Evolutionary conservation across 2,888 invertebrate genomes (phyloP).

Genomic region (Pecten maximus): DNA sequence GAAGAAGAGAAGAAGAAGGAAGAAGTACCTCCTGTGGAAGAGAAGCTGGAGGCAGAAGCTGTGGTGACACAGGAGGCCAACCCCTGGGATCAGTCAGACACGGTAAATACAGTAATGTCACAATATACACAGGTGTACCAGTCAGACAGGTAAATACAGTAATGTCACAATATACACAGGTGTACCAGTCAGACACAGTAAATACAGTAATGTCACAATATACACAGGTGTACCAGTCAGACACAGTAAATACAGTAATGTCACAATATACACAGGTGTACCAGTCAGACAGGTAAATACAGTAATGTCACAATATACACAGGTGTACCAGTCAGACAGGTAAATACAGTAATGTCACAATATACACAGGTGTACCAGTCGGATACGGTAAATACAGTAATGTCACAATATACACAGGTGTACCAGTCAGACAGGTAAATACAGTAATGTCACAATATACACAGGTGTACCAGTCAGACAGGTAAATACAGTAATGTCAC

Average conservation of each 20-base stretch:
- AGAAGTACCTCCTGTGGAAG: conserved; percentile 47
- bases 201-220: not conserved
- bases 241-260: too few relatives aligned
- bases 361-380: not conserved
- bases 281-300: not conserved
- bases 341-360: too few relatives aligned
- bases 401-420: too few relatives aligned
- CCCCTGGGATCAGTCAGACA: conserved; percentile 65
- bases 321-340: too few relatives aligned
- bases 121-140: too few relatives aligned
- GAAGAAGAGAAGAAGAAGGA: conserved; percentile 48
- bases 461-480: not conserved
- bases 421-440: too few relatives aligned
- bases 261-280: not conserved
- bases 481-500: not conserved
- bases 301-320: not conserved
- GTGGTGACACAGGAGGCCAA: conserved; percentile 63
- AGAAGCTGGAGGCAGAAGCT: conserved; percentile 47
- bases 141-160: too few relatives aligned
- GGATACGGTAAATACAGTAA: not conserved
- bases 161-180: not conserved
- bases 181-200: not conserved
- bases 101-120: conserved; percentile 59
- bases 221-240: too few relatives aligned
- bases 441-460: too few relatives aligned